Evolutionary conservation across 35 echinoderm and acorn worm species (phyloP).

Genomic region (Patiria miniata): DNA sequence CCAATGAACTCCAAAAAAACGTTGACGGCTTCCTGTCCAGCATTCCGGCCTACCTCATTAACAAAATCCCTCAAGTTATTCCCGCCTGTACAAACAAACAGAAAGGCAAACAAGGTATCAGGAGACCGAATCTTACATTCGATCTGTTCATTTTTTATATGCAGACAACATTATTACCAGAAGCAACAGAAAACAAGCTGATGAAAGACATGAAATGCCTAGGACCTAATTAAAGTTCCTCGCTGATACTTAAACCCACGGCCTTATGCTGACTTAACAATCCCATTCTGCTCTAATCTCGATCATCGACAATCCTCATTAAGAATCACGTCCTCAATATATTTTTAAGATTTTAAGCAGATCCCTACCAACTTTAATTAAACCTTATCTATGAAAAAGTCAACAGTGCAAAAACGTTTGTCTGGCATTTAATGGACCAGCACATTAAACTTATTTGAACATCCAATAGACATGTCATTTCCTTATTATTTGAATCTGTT

Average conservation of each 20-base stretch:
- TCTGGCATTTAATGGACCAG: not conserved
- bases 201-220: too few species aligned
- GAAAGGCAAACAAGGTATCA: not conserved
- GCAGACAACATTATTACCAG: not conserved
- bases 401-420: too few species aligned
- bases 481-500: not conserved
- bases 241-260: too few species aligned
- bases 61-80: not conserved
- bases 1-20: slow-evolving; percentile 23
- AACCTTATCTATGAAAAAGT: too few species aligned
- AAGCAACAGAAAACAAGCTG: too few species aligned
- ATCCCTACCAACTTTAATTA: too few species aligned
- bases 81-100: not conserved
- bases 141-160: too few species aligned
- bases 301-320: not conserved
- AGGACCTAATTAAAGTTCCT: too few species aligned
- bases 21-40: not conserved
- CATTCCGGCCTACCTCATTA: not conserved
- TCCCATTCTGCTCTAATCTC: not conserved
- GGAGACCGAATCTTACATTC: too few species aligned
- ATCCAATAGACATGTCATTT: not conserved
- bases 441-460: not conserved
- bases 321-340: too few species aligned
- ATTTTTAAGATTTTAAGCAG: too few species aligned
- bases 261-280: too few species aligned